These are phyloP conservation scores for Megalops cyprinoides DNA, from an alignment of 2,797 vertebrate genomes.

Conservation along the genomic window DNA sequence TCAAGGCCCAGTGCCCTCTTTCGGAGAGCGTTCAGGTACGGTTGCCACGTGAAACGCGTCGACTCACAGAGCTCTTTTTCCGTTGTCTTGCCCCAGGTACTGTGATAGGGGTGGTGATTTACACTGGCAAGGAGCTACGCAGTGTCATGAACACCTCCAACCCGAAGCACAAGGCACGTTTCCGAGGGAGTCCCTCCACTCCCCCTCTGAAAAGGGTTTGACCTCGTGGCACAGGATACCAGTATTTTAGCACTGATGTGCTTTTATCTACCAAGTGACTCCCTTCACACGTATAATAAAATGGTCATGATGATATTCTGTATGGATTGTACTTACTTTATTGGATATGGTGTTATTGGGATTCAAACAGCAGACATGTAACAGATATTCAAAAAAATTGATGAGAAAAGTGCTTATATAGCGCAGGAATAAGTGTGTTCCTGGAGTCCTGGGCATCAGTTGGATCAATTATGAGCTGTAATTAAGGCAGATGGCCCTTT, in stretches of 20 bases:
- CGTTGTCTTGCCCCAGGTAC: constrained; percentile 75
- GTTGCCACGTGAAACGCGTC: not conserved
- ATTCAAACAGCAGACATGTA: not conserved
- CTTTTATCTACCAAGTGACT: not conserved
- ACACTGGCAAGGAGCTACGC: constrained; percentile 94
- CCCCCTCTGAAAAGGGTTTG: not conserved
- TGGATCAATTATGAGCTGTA: too few relatives aligned
- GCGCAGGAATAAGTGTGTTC: not conserved
- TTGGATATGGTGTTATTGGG: not conserved
- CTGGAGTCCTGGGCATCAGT: too few relatives aligned
- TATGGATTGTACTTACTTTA: not conserved
- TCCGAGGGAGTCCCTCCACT: not conserved
- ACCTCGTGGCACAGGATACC: too few relatives aligned
- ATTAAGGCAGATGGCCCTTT: too few relatives aligned
- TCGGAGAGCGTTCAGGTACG: not conserved
- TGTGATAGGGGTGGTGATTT: constrained; percentile 94
- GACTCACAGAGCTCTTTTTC: not conserved
- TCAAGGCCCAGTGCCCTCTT: too few relatives aligned
- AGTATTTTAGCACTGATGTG: not conserved
- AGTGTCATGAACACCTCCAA: constrained; percentile 99
- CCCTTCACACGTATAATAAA: not conserved
- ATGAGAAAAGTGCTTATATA: not conserved
- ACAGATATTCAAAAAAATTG: not conserved
- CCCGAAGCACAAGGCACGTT: constrained; percentile 90
- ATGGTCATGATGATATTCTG: not conserved